These are phyloP conservation scores for Poecilia gillii DNA, from an alignment of 2,797 vertebrate genomes.

Conservation along the genomic window DNA sequence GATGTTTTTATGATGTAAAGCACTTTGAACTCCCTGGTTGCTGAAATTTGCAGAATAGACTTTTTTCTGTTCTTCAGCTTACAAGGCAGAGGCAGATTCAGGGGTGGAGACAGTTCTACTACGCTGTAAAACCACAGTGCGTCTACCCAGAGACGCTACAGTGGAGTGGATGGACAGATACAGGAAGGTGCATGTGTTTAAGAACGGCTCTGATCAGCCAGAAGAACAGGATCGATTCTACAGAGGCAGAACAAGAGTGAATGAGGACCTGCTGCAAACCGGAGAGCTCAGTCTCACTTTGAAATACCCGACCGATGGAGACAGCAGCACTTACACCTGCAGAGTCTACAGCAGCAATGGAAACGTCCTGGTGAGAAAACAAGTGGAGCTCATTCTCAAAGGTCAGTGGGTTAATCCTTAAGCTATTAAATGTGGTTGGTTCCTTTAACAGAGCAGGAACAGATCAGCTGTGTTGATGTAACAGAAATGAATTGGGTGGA, in stretches of 20 bases:
- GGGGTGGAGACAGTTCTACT: neutral
- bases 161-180: neutral
- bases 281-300: constrained; percentile 6
- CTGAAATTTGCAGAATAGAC: no score
- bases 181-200: neutral
- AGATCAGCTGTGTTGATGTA: no score
- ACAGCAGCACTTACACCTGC: neutral
- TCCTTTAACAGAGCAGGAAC: no score
- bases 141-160: neutral
- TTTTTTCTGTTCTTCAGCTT: neutral
- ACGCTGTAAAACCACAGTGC: neutral
- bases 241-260: neutral
- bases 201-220: neutral
- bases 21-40: no score
- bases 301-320: neutral
- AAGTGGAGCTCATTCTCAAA: neutral
- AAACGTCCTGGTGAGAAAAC: neutral
- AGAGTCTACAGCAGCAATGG: neutral
- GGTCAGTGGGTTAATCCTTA: neutral
- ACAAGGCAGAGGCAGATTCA: neutral
- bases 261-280: neutral
- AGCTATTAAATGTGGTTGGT: no score
- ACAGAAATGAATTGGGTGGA: no score
- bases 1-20: no score
- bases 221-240: neutral